Evolutionary conservation across 2,797 vertebrate genomes (phyloP).

Genomic region (Rhinoraja longicauda): DNA sequence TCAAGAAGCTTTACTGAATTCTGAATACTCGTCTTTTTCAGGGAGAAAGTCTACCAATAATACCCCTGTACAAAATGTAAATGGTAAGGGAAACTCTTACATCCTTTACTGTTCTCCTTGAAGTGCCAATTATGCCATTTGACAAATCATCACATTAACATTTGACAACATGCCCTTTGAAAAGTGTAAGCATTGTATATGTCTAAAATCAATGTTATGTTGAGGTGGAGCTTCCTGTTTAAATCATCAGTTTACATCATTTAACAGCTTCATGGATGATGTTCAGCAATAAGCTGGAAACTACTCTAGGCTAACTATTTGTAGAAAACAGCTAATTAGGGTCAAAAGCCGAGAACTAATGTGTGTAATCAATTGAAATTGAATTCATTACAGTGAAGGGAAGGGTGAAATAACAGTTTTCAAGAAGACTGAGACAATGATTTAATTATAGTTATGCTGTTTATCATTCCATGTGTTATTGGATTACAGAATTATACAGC

Average conservation of each 20-base stretch:
- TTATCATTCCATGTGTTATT: constrained; percentile 47
- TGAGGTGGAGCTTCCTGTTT: constrained; percentile 38
- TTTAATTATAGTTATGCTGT: constrained; percentile 52
- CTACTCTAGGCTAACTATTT: constrained; percentile 46
- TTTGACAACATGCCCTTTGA: neutral
- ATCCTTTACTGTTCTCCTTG: neutral
- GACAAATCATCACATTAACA: no score
- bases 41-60: neutral
- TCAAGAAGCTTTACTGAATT: neutral
- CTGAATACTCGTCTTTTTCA: neutral
- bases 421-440: constrained; percentile 52
- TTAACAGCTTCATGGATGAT: constrained; percentile 39
- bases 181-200: neutral
- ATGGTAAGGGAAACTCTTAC: neutral
- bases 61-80: neutral
- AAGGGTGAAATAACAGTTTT: constrained; percentile 45
- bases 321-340: constrained; percentile 39
- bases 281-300: constrained; percentile 31
- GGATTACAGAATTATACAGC: constrained; percentile 46
- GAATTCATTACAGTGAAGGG: constrained; percentile 57
- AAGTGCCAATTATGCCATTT: neutral
- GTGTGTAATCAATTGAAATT: constrained; percentile 55
- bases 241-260: constrained; percentile 42
- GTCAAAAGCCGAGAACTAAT: constrained; percentile 46
- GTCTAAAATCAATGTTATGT: neutral